These are phyloP conservation scores for Lepus europaeus DNA, from an alignment of 2,113 vertebrate species.

Conservation along the genomic window DNA sequence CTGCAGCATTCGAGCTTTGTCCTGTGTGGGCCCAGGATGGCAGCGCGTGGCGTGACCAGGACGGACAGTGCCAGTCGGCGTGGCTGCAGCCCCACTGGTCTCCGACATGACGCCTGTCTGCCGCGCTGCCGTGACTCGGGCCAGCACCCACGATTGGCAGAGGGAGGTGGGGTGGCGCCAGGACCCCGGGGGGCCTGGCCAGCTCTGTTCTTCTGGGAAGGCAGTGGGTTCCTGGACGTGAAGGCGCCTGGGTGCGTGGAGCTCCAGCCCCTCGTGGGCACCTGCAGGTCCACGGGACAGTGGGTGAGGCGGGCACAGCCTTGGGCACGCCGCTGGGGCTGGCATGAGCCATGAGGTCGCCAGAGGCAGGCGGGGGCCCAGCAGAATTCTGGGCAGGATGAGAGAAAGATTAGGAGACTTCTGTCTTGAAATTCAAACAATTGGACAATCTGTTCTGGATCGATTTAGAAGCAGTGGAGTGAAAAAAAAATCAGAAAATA, in stretches of 20 bases:
- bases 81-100: no score
- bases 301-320: background rate
- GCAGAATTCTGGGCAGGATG: background rate
- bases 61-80: background rate
- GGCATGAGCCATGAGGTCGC: background rate
- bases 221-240: background rate
- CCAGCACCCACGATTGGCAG: background rate
- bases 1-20: background rate
- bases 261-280: no score
- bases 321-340: background rate
- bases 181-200: accelerated
- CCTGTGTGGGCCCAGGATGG: background rate
- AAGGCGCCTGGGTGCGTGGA: accelerated
- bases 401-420: background rate
- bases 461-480: constrained; percentile 81
- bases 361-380: accelerated
- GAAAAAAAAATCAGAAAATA: constrained; percentile 75
- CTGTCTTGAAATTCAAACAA: constrained; percentile 73
- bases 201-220: background rate
- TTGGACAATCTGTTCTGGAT: constrained; percentile 81
- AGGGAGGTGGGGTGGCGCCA: background rate
- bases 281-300: background rate
- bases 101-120: background rate
- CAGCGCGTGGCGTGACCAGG: background rate
- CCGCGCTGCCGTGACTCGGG: background rate